Evolutionary conservation across 2,113 vertebrate genomes (phyloP).

Genomic region (Brachyistius frenatus): DNA sequence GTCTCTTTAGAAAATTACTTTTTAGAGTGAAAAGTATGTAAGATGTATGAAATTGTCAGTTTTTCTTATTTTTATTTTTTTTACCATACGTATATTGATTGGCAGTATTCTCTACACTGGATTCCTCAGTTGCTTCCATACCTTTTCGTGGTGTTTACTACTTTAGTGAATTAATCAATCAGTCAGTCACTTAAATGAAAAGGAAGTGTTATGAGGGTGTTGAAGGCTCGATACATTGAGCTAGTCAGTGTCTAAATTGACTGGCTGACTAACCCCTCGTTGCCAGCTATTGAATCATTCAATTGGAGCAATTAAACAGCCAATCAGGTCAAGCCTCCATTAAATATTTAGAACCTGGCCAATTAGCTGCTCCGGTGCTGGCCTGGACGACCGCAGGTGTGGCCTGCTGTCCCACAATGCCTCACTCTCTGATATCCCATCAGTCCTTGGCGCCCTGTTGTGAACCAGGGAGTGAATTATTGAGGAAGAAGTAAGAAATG

Average conservation of each 20-base stretch:
- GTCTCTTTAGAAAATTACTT: conserved; percentile 52
- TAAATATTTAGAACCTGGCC: conserved; percentile 78
- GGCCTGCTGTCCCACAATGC: conserved; percentile 59
- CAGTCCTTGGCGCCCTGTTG: conserved; percentile 56
- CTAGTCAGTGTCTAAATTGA: conserved; percentile 56
- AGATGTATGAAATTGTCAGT: conserved; percentile 16
- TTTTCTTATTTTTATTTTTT: neutral
- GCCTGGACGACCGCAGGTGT: conserved; percentile 61
- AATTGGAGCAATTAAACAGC: conserved; percentile 80
- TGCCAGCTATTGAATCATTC: conserved; percentile 79
- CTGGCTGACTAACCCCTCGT: conserved; percentile 36
- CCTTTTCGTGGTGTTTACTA: conserved; percentile 21
- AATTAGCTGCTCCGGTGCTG: conserved; percentile 74
- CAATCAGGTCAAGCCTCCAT: conserved; percentile 77
- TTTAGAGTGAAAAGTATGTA: conserved; percentile 43
- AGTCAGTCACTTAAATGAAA: conserved; percentile 57
- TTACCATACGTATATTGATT: neutral
- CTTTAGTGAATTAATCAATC: conserved; percentile 56
- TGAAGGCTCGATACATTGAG: conserved; percentile 68
- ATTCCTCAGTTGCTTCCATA: neutral
- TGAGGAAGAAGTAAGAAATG: conserved; percentile 57
- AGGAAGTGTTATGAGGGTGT: conserved; percentile 39
- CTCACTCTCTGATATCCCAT: conserved; percentile 70
- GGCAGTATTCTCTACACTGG: neutral
- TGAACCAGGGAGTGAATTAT: conserved; percentile 77